Base-by-base conservation (phyloP, 2,888 invertebrate genomes). In the Callyntrura guangdongensis region DNA sequence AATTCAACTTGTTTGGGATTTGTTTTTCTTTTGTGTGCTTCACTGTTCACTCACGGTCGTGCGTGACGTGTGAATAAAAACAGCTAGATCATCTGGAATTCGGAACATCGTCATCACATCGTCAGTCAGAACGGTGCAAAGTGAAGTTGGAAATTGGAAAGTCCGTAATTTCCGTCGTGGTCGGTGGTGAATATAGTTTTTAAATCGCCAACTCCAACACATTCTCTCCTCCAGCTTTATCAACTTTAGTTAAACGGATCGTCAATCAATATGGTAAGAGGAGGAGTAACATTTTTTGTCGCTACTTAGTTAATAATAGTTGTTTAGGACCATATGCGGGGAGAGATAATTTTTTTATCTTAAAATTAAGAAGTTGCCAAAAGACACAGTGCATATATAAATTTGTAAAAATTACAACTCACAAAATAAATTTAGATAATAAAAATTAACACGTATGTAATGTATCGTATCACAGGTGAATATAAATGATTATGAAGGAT, bases 231-330 rank as follows among this genome's bases (percentile, higher is more conserved):
- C 77, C 64, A 72, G 74, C 74, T 74, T 36, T 74, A 74, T 79
- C 87, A 69, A 72, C 87, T 27, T 61, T 61, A 88, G 53, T 82
- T 88, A 56, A 79, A 82, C 81, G 88, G 88, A 88, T 53, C 88
- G 56, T 82, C 88, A 69, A 82, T 82, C 88, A 88, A 88, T 45
- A 88, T 88, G 88, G 88, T 88, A 88, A 88, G 36, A 36, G 36
- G 6, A 36, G 88, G 69, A 87, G 45, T 22, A 45, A 22, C 45
- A 17, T 56, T 67, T n/a, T 79, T 2, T 36, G 36, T 36, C 6
- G 36, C 6, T 36, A 36, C 2, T 36, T 36, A 6, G 36, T 36
- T 36, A 6, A 36, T 36, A 4, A 36, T 36, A 36, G 36, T 36
- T 36, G 20, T 17, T 64, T 9, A 61, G n/a, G 22, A 27, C 14